These are phyloP conservation scores for Aspidoscelis tigris DNA, from an alignment of 2,113 vertebrate species.

Conservation along the genomic window DNA sequence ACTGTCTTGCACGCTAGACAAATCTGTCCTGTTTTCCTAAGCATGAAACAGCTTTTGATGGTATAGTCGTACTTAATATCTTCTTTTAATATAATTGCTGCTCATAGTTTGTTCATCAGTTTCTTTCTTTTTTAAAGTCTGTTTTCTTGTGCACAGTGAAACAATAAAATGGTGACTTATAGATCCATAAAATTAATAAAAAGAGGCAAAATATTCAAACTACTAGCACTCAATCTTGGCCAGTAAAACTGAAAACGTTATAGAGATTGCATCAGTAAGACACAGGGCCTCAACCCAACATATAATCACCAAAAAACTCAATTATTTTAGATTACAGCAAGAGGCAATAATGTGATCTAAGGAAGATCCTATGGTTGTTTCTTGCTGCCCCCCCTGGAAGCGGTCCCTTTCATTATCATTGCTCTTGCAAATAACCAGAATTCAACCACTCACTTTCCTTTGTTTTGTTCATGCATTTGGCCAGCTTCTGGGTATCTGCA, in stretches of 20 bases:
- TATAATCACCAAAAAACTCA: too few species aligned
- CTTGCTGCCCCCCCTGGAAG: too few species aligned
- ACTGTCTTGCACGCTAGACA: background rate
- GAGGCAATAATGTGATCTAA: too few species aligned
- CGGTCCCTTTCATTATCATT: too few species aligned
- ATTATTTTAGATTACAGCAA: too few species aligned
- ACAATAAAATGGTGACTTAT: background rate
- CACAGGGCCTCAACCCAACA: background rate
- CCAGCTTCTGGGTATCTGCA: too few species aligned
- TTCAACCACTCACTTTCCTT: too few species aligned
- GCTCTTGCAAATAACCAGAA: too few species aligned
- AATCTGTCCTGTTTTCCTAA: background rate
- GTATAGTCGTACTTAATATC: too few species aligned
- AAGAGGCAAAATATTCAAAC: background rate
- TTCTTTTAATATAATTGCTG: background rate
- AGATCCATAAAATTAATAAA: background rate
- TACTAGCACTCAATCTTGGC: background rate
- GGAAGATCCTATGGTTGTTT: too few species aligned
- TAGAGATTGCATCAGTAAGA: background rate
- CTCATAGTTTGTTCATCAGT: background rate
- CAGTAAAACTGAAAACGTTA: background rate
- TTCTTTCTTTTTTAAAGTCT: background rate
- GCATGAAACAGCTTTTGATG: background rate
- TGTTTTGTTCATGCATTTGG: too few species aligned
- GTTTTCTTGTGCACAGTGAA: background rate